A percentile compares a stretch with the other conserved stretches of the same genome.
These are phyloP conservation scores for Sus cebifrons DNA, from an alignment of 2,797 vertebrate species.

Conservation along the genomic window DNA sequence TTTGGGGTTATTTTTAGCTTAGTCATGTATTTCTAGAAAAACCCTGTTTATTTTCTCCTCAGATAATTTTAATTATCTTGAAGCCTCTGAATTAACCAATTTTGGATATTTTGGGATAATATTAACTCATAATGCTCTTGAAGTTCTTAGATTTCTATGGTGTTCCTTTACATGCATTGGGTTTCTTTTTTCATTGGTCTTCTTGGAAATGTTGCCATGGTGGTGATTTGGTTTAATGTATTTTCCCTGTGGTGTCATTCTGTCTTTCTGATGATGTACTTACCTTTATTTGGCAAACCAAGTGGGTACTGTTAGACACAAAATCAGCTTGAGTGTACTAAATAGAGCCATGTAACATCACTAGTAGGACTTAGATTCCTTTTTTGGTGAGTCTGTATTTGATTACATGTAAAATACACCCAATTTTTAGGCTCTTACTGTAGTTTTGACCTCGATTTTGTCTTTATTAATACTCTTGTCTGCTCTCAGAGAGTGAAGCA, in stretches of 20 bases:
- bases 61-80: constrained; percentile 96
- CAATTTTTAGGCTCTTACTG: constrained; percentile 91
- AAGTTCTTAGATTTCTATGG: constrained; percentile 92
- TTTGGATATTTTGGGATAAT: constrained; percentile 94
- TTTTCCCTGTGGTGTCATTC: constrained; percentile 91
- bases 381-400: constrained; percentile 94
- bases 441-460: constrained; percentile 89
- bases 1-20: background rate
- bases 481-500: constrained; percentile 67
- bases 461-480: constrained; percentile 93
- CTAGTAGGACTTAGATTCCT: constrained; percentile 93
- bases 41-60: constrained; percentile 45
- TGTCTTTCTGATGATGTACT: constrained; percentile 94
- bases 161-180: constrained; percentile 92
- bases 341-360: constrained; percentile 94
- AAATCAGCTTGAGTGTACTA: constrained; percentile 92
- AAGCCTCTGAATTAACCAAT: constrained; percentile 95
- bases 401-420: constrained; percentile 94
- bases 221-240: constrained; percentile 93
- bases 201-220: constrained; percentile 92
- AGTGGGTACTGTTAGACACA: constrained; percentile 93
- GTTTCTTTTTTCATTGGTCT: constrained; percentile 95
- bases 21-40: background rate
- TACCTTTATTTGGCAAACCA: constrained; percentile 94
- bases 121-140: constrained; percentile 92